Percentiles rank a stretch among this genome's conserved stretches.
Evolutionary conservation across 1,140 invertebrate genomes (phyloP).

Genomic region (Aradophagus sp.): DNA sequence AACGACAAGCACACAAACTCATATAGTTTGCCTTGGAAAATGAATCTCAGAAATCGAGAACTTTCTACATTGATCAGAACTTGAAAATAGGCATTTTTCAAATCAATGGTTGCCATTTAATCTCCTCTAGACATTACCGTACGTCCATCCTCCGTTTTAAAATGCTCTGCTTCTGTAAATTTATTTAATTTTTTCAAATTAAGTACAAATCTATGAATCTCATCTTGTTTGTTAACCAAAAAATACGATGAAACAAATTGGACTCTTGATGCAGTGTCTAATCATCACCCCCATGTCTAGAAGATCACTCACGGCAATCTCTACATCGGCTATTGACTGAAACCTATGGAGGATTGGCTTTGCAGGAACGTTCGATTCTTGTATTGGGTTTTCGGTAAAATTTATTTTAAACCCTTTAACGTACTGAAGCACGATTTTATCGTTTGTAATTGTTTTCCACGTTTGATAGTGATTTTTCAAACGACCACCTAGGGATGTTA

Average conservation of each 20-base stretch:
- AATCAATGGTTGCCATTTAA: slow-evolving; percentile 10
- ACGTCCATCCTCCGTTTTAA: slow-evolving; percentile 11
- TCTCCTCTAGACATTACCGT: neutral
- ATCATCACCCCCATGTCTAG: neutral
- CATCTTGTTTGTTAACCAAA: neutral
- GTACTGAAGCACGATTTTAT: no score
- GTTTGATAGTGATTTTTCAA: slow-evolving; percentile 5
- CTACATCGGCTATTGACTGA: neutral
- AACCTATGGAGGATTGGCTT: neutral
- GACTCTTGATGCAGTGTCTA: no score
- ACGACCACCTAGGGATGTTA: slow-evolving; percentile 5
- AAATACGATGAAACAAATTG: slow-evolving; percentile 8
- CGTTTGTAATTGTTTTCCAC: no score
- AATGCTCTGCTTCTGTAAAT: slow-evolving; percentile 4
- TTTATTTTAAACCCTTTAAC: no score
- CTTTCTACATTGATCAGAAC: no score
- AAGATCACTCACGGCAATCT: neutral
- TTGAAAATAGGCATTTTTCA: slow-evolving; percentile 13
- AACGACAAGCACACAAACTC: slow-evolving; percentile 4
- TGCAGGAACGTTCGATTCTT: no score
- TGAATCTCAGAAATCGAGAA: slow-evolving; percentile 4
- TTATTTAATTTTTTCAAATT: slow-evolving; percentile 16
- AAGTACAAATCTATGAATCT: neutral
- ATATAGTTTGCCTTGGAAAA: slow-evolving; percentile 7
- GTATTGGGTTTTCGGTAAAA: no score